phyloP scores from a whole-genome alignment of 2,113 vertebrate genomes.

The Lichenostomus cassidix region DNA sequence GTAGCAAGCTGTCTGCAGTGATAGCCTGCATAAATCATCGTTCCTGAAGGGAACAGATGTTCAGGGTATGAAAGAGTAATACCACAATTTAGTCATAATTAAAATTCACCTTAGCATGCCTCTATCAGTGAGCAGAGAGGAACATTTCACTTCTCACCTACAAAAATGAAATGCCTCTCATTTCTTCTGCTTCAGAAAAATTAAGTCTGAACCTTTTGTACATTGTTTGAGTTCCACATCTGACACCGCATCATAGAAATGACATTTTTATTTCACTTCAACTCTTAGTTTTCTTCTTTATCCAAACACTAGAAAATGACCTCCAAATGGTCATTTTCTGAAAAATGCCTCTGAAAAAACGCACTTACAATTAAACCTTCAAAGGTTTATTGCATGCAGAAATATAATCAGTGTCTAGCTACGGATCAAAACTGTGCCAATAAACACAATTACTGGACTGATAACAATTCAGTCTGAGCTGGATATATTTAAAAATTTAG shows the following conservation, averaged over 20 bases:
- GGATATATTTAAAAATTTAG: not conserved
- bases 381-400: not conserved
- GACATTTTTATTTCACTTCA: constrained; percentile 14
- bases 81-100: constrained; percentile 92
- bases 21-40: constrained; percentile 91
- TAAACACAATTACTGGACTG: not conserved
- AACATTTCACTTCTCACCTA: constrained; percentile 74
- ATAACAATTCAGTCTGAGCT: constrained; percentile 4
- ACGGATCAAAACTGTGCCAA: not conserved
- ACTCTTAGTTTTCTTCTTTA: constrained; percentile 13
- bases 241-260: not conserved
- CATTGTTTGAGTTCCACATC: not conserved
- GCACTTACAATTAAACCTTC: not conserved
- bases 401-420: not conserved
- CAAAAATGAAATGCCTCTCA: constrained; percentile 63
- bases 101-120: constrained; percentile 88
- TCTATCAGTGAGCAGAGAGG: constrained; percentile 78
- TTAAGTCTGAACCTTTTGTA: constrained; percentile 29
- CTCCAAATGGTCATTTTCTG: constrained; percentile 37
- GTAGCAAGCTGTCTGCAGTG: constrained; percentile 88
- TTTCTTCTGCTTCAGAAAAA: constrained; percentile 65
- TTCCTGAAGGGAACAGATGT: constrained; percentile 92
- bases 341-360: not conserved
- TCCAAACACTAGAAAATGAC: constrained; percentile 6
- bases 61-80: constrained; percentile 88